These are phyloP conservation scores for Sebastolobus alascanus DNA, from an alignment of 2,797 vertebrate genomes.

Conservation along the genomic window DNA sequence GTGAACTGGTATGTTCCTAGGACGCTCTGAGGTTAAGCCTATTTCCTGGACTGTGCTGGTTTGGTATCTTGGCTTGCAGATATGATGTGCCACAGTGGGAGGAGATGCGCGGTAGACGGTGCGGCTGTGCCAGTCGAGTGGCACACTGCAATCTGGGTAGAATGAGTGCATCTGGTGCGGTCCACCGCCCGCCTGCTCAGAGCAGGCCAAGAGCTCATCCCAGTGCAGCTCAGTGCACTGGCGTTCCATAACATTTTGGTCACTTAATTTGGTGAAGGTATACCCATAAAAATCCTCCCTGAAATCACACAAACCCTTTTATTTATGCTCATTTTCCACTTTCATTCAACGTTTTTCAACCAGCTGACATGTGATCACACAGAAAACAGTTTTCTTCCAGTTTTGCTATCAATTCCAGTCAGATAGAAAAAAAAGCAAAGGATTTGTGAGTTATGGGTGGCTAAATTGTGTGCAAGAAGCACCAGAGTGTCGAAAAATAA, in stretches of 20 bases:
- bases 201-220: neutral
- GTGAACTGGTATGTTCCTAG: slow-evolving; percentile 29
- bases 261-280: too few species aligned
- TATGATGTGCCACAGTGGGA: slow-evolving; percentile 10
- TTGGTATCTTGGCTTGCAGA: slow-evolving; percentile 31
- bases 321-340: neutral
- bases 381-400: neutral
- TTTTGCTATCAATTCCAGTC: neutral
- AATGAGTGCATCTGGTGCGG: neutral
- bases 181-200: neutral
- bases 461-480: neutral
- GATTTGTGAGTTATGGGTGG: neutral
- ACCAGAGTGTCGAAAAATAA: neutral
- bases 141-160: slow-evolving; percentile 7
- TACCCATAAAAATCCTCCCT: too few species aligned
- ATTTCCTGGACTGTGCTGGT: slow-evolving; percentile 40
- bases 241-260: too few species aligned
- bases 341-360: neutral
- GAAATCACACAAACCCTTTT: neutral
- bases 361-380: neutral
- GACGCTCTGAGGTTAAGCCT: slow-evolving; percentile 3
- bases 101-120: neutral
- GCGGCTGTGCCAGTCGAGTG: slow-evolving; percentile 6
- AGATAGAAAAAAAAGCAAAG: neutral
- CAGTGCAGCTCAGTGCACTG: neutral